Base-by-base conservation (phyloP, 2,888 invertebrate genomes). In the Epistrophe grossulariae region DNA sequence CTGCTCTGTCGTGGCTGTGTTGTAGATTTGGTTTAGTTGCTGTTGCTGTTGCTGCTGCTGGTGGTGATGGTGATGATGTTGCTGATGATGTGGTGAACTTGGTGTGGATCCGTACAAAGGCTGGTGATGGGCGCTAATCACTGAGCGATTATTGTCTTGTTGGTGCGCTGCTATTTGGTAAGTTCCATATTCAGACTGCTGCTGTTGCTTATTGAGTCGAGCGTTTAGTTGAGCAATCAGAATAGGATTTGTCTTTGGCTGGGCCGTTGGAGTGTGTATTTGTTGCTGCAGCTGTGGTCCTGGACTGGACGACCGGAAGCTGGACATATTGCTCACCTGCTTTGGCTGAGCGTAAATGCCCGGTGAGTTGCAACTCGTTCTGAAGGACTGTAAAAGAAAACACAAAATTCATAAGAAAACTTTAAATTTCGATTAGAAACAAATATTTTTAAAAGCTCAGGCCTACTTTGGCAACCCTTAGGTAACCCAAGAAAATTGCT, bases 281-380 rank as follows among this genome's bases (percentile, higher is more conserved):
- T 88, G 90, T 38, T 84, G 88, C 45, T 88, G 91, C 13, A 91
- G 91, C 72, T 92, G 91, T 50, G 92, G 91, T 78, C 92, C 92
- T 45, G 92, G 92, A 88, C 92, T 92, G 19, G 88, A 87, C 60
- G 89, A 92, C 81, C 93, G 92, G 89, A 93, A 93, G 89, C 93
- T 93, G 60, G 93, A 92, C 92, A 93, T 92, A 89, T 91, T 93
- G 88, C 91, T 90, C 76, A 93, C 90, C 89, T 92, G 89, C 89
- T 93, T 93, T 38, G 93, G 93, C 89, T 93, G 93, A 68, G 93
- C 93, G 90, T 93, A 93, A 76, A 93, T 93, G 87, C 92, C 92
- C 48, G 92, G 91, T 81, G 92, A 92, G 45, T 87, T 79, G 52
- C 89, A 81, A 89, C 91, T 91, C 71, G 93, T 92, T 91, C 92